Base-by-base conservation (phyloP, 2,797 vertebrate genomes). In the Anguilla pacifica region DNA sequence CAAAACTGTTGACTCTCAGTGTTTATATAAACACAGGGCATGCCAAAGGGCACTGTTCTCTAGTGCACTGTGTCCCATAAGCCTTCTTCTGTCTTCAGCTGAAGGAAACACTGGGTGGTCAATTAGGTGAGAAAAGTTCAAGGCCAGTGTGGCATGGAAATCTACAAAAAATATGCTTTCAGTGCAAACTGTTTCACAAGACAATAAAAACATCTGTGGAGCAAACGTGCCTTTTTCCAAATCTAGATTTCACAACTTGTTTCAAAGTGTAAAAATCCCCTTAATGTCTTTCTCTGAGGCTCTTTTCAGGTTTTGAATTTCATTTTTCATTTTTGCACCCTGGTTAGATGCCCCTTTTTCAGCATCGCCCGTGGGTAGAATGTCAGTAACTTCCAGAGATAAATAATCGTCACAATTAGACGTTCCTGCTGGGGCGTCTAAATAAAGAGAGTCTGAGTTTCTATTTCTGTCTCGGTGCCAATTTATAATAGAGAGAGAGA, bases 51-150 rank as follows among this genome's bases (percentile, higher is more conserved):
- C 11, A 77, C 39, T 79, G 74, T 86, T 82, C 79, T 15, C 85
- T 86, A 84, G 85, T 84, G 35, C 51, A 77, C 31, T 46, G 46
- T 85, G 86, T 64, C 10, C 81, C 61, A n/a, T 39, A 86, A 19
- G 49, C 4, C 86, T 79, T 88, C 83, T 84, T 39, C 81, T 85
- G 61, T 67, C 22, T 7, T 64, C 1, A 61, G 15, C 19, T 61
- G 13, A 19, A 61, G 5, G 5, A 67, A 67, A 67, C 25, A 67
- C 61, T 67, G 61, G 61, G 61, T 67, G n/a, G 61, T 67, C 61
- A 67, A n/a, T 67, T 67, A n/a, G 61, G n/a, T 67, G 25, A 67
- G 6, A 67, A 67, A 67, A 7, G 61, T n/a, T 67, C 61, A 67
- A 0, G 22, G 6, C 55, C 55, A 57, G 55, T 57, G 55, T 17